phyloP scores from a whole-genome alignment of 2,113 vertebrate genomes.

The Periophthalmodon schlosseri region DNA sequence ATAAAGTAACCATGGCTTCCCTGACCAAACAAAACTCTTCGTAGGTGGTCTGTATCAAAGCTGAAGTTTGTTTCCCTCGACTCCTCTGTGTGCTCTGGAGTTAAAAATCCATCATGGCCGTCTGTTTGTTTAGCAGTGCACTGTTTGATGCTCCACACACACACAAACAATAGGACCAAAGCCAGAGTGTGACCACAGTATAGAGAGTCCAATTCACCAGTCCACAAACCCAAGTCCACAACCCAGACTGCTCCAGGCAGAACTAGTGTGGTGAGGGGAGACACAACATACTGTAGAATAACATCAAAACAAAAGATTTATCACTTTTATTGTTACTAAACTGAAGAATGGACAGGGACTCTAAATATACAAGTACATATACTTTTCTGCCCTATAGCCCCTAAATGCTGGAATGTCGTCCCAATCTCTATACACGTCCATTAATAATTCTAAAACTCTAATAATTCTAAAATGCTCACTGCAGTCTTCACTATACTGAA shows the following conservation, averaged over 20 bases:
- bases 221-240: neutral
- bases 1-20: slow-evolving; percentile 11
- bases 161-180: slow-evolving; percentile 7
- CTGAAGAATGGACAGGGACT: neutral
- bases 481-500: no score
- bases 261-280: neutral
- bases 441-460: no score
- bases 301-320: neutral
- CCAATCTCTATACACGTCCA: no score
- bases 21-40: slow-evolving; percentile 26
- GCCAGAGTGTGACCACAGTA: slow-evolving; percentile 8
- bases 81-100: slow-evolving; percentile 11
- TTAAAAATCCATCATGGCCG: slow-evolving; percentile 36
- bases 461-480: no score
- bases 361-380: no score
- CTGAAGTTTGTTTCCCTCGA: slow-evolving; percentile 5
- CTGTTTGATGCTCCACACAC: slow-evolving; percentile 21
- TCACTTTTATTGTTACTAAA: neutral
- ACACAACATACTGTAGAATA: neutral
- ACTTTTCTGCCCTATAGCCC: no score
- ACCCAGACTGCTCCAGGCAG: slow-evolving; percentile 4
- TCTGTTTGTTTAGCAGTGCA: slow-evolving; percentile 36
- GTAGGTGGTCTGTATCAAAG: slow-evolving; percentile 35
- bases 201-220: neutral
- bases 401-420: no score